Evolutionary conservation across 1,140 invertebrate genomes (phyloP), one percentile per base, ranked within the genome.

Genomic region (Papilio xuthus): DNA sequence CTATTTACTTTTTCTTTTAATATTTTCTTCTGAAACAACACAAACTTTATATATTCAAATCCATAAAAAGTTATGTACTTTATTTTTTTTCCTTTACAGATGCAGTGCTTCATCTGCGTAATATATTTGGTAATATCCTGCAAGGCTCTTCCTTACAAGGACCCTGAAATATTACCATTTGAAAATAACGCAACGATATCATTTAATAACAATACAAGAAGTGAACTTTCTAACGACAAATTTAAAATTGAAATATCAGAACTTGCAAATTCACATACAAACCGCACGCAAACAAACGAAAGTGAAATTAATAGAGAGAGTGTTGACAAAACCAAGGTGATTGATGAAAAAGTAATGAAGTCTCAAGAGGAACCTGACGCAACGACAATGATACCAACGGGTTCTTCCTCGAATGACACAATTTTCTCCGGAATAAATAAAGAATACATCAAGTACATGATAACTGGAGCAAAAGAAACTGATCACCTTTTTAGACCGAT

Each of bases 81-180:
- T n/a, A 3, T 20, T 41, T 0, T 70, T 70, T 9, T 12, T 20
- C 10, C 32, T 63, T 89, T 87, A 67, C 89, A 93, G 91, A 93
- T 93, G 91, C 90, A 93, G 78, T 93, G 92, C 69, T 93, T 89
- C 80, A 87, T 93, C 37, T 93, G 90, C 70, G 84, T 93, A 18
- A 90, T 86, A 20, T 93, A 92, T 78, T 84, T 93, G 71, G 86
- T 93, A 75, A 89, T 92, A 53, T 80, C 89, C 15, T 88, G 85
- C 74, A 88, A 82, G 42, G 87, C 86, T 6, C 86, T 84, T 32
- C 91, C 88, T 67, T 80, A 84, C 7, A 82, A 78, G 32, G 78
- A 79, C 69, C 81, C 81, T 79, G 86, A 89, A 79, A 63, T 81
- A 50, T 63, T 78, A 2, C 80, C 80, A 63, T 63, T 70, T 37